Evolutionary conservation across 2,888 invertebrate genomes (phyloP), one percentile per base, ranked within the genome.

Genomic region (Pimpla rufipes): DNA sequence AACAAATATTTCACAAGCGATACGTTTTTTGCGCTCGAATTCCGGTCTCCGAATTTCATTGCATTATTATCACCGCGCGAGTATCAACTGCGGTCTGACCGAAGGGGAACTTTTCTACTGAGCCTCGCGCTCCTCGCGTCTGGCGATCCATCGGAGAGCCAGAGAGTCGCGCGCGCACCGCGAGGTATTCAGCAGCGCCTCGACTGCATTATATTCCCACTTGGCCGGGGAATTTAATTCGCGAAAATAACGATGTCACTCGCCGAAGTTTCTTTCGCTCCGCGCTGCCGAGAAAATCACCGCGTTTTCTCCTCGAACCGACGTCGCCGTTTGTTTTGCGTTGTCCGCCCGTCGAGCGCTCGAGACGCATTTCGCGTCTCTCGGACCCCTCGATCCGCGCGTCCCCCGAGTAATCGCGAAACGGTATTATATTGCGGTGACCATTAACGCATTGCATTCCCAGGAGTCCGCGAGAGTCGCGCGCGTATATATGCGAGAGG

Each of bases 361-460:
- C 55, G 55, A 42, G 37, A 35, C 52, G 29, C n/a, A n/a, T n/a
- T 37, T n/a, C 47, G 35, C 29, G 10, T 57, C 21, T 10, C 29
- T 67, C 73, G 45, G 52, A 16, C n/a, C 35, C n/a, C 42, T 42
- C n/a, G 57, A 35, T n/a, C n/a, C 13, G 57, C 29, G 57, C 1
- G 52, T 52, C 71, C 29, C 47, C 8, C 64, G 50, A 45, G 45
- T 18, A 67, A 21, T 62, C 57, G 55, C 18, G 66, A 66, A 73
- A 79, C 76, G 76, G 76, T 76, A 76, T 76, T 79, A 83, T 79
- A 79, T 76, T 67, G 75, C 77, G 71, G 52, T 73, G 79, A 79
- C 89, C 90, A 91, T 91, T 90, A 91, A 90, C 88, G 88, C 87
- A 88, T 87, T 85, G 87, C 89, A 90, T 90, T 88, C 90, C 89